A percentile compares a stretch with the other conserved stretches of the same genome.
These are phyloP conservation scores for Sipha flava DNA, from an alignment of 1,140 invertebrate species.

Conservation along the genomic window DNA sequence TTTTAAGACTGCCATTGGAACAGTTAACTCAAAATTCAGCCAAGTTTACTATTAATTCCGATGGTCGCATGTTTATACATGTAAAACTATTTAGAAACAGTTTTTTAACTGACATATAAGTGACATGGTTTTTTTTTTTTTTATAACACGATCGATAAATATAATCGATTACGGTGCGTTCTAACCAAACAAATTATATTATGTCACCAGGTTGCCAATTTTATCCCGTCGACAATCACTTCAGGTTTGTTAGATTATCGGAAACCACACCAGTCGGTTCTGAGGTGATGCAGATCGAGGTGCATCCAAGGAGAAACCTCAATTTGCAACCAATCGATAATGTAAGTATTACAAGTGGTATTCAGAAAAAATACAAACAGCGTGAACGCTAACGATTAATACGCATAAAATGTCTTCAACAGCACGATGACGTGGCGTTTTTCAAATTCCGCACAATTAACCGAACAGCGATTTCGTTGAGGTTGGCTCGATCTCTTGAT, in stretches of 20 bases:
- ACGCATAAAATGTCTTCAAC: not conserved
- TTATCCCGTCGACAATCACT: conserved; percentile 63
- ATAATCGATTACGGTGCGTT: too few relatives aligned
- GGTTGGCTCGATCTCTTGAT: conserved; percentile 64
- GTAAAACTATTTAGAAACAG: too few relatives aligned
- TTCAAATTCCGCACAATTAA: conserved; percentile 63
- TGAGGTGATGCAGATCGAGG: conserved; percentile 62
- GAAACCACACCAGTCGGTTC: conserved; percentile 59
- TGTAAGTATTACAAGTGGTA: conserved; percentile 41
- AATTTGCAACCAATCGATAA: conserved; percentile 62
- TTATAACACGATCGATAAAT: too few relatives aligned
- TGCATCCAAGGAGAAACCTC: conserved; percentile 62
- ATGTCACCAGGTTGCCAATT: conserved; percentile 62
- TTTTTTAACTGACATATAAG: too few relatives aligned
- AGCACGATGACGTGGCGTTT: conserved; percentile 59
- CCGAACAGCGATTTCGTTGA: conserved; percentile 60
- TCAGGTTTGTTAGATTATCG: conserved; percentile 65
- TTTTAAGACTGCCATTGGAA: too few relatives aligned
- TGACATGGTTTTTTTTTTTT: too few relatives aligned
- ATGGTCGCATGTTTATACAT: too few relatives aligned
- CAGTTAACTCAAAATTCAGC: too few relatives aligned
- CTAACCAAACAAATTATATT: too few relatives aligned
- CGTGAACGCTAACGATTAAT: not conserved
- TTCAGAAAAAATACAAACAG: not conserved
- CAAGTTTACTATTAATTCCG: too few relatives aligned